Percentiles rank a stretch among this genome's conserved stretches.
These are phyloP conservation scores for Drosophila mimica DNA, from an alignment of 2,888 invertebrate species.

Conservation along the genomic window DNA sequence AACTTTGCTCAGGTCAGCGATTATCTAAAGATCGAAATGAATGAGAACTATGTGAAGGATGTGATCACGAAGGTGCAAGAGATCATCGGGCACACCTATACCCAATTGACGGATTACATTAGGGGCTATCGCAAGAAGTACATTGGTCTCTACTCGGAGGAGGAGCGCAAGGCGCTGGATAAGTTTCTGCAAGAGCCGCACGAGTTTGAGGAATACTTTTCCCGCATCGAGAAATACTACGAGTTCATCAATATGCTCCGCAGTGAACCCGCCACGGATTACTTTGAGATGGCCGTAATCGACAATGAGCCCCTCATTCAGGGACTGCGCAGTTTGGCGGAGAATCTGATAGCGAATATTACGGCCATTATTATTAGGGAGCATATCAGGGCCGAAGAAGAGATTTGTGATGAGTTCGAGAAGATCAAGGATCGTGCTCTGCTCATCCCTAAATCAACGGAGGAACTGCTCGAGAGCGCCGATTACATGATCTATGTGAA, in stretches of 20 bases:
- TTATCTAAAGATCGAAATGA: constrained; percentile 87
- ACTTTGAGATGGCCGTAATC: constrained; percentile 88
- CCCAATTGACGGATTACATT: constrained; percentile 87
- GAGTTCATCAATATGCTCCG: constrained; percentile 87
- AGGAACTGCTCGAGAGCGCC: constrained; percentile 92
- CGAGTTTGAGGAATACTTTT: constrained; percentile 87
- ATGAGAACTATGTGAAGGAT: constrained; percentile 86
- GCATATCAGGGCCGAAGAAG: constrained; percentile 88
- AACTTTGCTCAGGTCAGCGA: constrained; percentile 73
- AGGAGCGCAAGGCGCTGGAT: constrained; percentile 85
- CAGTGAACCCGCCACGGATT: constrained; percentile 88
- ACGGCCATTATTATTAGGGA: constrained; percentile 88
- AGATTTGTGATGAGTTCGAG: constrained; percentile 90
- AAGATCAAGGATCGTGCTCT: constrained; percentile 89
- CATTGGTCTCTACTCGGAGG: constrained; percentile 85
- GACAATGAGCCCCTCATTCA: constrained; percentile 88
- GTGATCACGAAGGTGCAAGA: constrained; percentile 86
- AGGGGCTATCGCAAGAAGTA: constrained; percentile 86
- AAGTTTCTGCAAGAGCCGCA: constrained; percentile 86
- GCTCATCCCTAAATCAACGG: constrained; percentile 91
- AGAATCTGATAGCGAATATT: constrained; percentile 87
- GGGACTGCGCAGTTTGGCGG: constrained; percentile 87
- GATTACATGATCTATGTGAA: constrained; percentile 92
- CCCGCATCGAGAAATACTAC: constrained; percentile 88
- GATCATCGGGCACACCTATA: constrained; percentile 86